These are phyloP conservation scores for Taurulus bubalis DNA, from an alignment of 2,113 vertebrate genomes.

Conservation along the genomic window DNA sequence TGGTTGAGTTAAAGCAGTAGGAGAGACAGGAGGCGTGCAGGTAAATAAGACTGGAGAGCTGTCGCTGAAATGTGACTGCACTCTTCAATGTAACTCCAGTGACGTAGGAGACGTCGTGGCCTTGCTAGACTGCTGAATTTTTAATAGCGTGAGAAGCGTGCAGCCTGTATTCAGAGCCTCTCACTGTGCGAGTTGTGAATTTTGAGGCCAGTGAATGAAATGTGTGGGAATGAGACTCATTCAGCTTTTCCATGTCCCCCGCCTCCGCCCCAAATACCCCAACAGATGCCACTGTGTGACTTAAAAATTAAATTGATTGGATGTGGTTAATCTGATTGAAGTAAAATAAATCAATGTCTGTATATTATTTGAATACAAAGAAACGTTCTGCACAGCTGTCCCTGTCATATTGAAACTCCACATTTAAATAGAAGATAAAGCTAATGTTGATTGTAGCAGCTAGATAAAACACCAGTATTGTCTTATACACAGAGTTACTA, in stretches of 20 bases:
- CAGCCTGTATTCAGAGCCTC: slow-evolving; percentile 75
- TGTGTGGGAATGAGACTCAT: slow-evolving; percentile 83
- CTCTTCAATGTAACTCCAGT: slow-evolving; percentile 83
- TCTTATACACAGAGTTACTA: background rate
- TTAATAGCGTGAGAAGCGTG: slow-evolving; percentile 84
- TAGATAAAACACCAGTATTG: background rate
- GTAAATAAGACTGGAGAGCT: slow-evolving; percentile 77
- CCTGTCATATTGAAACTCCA: slow-evolving; percentile 5
- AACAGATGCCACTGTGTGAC: slow-evolving; percentile 64
- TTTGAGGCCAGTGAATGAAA: slow-evolving; percentile 86
- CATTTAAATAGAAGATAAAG: slow-evolving; percentile 5
- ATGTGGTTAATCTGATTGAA: slow-evolving; percentile 33
- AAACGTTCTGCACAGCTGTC: background rate
- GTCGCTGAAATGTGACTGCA: slow-evolving; percentile 83
- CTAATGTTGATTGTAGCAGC: background rate
- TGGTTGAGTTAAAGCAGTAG: slow-evolving; percentile 57
- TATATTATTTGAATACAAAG: background rate
- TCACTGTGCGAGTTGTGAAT: slow-evolving; percentile 82
- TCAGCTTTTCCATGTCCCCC: slow-evolving; percentile 75
- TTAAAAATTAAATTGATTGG: slow-evolving; percentile 37
- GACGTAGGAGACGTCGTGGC: slow-evolving; percentile 83
- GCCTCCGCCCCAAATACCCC: slow-evolving; percentile 67
- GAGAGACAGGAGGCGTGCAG: slow-evolving; percentile 59
- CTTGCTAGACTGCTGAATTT: slow-evolving; percentile 86
- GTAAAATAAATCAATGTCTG: slow-evolving; percentile 15